Percentiles rank a stretch among this genome's conserved stretches.
phyloP scores from a whole-genome alignment of 2,113 vertebrate genomes.

The Hippoglossus stenolepis region DNA sequence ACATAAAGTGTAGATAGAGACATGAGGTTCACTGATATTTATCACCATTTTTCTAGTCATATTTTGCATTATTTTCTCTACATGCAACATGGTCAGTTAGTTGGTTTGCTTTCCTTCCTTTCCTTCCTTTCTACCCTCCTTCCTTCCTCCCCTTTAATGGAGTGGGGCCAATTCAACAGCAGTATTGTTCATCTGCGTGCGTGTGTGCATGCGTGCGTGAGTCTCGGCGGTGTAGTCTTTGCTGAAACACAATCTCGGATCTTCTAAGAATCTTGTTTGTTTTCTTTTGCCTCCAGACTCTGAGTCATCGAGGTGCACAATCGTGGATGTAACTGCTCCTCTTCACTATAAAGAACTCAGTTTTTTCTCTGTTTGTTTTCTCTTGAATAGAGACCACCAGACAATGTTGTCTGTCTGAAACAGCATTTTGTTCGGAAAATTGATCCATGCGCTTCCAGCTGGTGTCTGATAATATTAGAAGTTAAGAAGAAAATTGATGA shows the following conservation, averaged over 20 bases:
- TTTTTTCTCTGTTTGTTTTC: background rate
- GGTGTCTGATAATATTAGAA: constrained; percentile 15
- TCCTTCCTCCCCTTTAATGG: background rate
- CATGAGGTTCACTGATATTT: background rate
- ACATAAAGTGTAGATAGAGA: background rate
- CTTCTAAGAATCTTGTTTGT: constrained; percentile 50
- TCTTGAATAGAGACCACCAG: constrained; percentile 3
- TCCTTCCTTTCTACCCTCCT: background rate
- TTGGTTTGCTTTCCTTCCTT: background rate
- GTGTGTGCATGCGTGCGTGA: too few relatives aligned
- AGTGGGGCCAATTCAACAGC: background rate
- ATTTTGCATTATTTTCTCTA: background rate
- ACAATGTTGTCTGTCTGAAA: background rate
- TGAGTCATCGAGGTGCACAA: constrained; percentile 25
- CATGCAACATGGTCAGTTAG: background rate
- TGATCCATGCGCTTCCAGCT: background rate
- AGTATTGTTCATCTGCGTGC: background rate
- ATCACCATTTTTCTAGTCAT: background rate
- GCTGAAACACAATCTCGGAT: constrained; percentile 24
- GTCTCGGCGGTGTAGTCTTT: constrained; percentile 7
- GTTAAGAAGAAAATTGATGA: background rate
- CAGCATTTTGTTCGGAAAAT: background rate
- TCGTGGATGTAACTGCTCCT: constrained; percentile 6
- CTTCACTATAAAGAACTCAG: background rate
- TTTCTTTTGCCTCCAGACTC: constrained; percentile 15